phyloP scores from a whole-genome alignment of 2,888 invertebrate genomes.

The Cenopis cana region DNA sequence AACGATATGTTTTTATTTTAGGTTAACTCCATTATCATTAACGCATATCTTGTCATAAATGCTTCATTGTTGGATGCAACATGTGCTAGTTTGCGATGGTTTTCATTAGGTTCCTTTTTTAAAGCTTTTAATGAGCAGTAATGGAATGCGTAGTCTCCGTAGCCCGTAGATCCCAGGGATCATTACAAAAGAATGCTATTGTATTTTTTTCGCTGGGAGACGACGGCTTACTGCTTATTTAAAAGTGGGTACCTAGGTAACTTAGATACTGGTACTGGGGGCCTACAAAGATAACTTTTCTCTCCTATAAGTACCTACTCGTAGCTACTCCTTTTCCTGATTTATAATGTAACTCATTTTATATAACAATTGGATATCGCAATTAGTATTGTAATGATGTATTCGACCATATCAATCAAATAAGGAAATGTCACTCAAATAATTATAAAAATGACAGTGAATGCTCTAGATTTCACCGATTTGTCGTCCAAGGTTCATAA shows the following conservation, averaged over 20 bases:
- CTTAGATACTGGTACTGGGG: too few species aligned
- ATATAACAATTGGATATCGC: not conserved
- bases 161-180: too few species aligned
- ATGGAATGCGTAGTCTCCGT: too few species aligned
- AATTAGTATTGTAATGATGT: constrained; percentile 4
- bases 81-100: not conserved
- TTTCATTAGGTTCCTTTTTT: too few species aligned
- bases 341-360: not conserved
- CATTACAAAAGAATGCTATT: too few species aligned
- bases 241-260: too few species aligned
- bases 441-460: constrained; percentile 35
- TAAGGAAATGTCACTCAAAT: constrained; percentile 42
- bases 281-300: too few species aligned
- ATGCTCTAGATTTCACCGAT: constrained; percentile 30
- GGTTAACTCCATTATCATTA: not conserved
- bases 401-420: constrained; percentile 23
- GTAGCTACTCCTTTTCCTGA: too few species aligned
- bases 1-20: constrained; percentile 38
- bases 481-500: constrained; percentile 18
- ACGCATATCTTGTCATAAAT: not conserved
- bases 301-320: too few species aligned
- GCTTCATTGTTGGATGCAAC: constrained; percentile 9
- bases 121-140: too few species aligned
- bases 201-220: too few species aligned
- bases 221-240: too few species aligned